Evolutionary conservation across 2,113 vertebrate species (phyloP), one percentile per base, ranked within the genome.

Genomic region (Seriola aureovittata): DNA sequence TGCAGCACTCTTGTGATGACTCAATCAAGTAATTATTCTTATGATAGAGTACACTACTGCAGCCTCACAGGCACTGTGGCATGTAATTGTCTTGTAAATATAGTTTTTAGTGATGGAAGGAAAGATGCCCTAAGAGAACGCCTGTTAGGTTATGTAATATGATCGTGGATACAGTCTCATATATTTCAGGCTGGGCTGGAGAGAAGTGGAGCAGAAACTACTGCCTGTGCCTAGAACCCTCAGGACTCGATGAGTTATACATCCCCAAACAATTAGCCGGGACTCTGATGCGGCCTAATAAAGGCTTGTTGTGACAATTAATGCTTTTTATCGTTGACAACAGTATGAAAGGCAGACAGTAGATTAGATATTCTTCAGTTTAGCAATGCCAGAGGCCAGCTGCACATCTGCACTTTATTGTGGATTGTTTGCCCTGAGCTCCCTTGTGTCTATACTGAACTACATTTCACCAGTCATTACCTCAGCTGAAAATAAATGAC

Each of bases 171-270:
- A 72, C 48, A 48, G 68, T 81, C 74, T 87, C 63, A 65, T 84
- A 54, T 46, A 65, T 72, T 77, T 86, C 65, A 85, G 75, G 71
- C 62, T 75, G 57, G 25, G 65, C 42, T 82, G 36, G 21, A 62
- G 80, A 86, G 83, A 91, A 93, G 82, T 91, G 88, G 91, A 93
- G 90, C 93, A 91, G 86, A 91, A 92, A 86, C 79, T 86, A 48
- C 38, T 70, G 88, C 54, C 80, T 82, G 71, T 70, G 36, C 76
- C 75, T 72, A 75, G 52, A 59, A 71, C 87, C 89, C 88, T 44
- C 21, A 67, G 84, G 90, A 83, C 78, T 68, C 1, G 9, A 58
- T 75, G 46, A 79, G 71, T 82, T 86, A 63, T 74, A 63, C 65
- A 75, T 86, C 82, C 69, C 50, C 69, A 60, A 73, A 91, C 78